Evolutionary conservation across 1,140 invertebrate species (phyloP), one percentile per base, ranked within the genome.

Genomic region (Drosophila willistoni): DNA sequence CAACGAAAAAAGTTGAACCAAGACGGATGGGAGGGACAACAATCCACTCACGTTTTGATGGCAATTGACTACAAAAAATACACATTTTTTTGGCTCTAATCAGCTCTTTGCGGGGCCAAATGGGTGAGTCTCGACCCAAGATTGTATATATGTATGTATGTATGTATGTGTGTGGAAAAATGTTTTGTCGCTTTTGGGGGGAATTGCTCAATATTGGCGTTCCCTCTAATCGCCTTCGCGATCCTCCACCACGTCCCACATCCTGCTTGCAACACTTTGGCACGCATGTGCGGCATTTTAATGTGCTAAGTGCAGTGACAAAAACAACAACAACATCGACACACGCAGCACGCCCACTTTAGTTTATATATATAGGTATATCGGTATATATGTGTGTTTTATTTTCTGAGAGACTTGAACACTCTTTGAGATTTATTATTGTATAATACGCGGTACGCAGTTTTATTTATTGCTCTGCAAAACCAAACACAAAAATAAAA

Each of bases 211-310:
- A 77, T 76, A 72, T 68, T 69, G 74, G 6, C 44, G 17, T 51
- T 51, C 44, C 44, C 44, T 47, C 44, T 7, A 47, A 42, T 10
- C 41, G 71, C 71, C 66, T 66, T 67, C 68, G 71, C 70, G 19
- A 56, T 47, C 33, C 39, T 36, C 42, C 64, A 41, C 61, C 22
- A 69, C 63, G 62, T 62, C 22, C 66, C 44, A 65, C 70, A 78
- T 81, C 73, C 59, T 55, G 76, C 42, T 54, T 85, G 82, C 83
- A 89, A 87, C 79, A 87, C 69, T 82, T 75, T 73, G 80, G 84
- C 83, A 86, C 84, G 83, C 83, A 86, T 86, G 84, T 60, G 84
- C 84, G 79, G 83, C 83, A 89, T 86, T 86, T 89, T 83, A 87
- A 87, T 86, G 83, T 69, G 76, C 59, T 79, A 87, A 86, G 82